Evolutionary conservation across 2,888 invertebrate species (phyloP).

Genomic region (Sabatieria punctata): DNA sequence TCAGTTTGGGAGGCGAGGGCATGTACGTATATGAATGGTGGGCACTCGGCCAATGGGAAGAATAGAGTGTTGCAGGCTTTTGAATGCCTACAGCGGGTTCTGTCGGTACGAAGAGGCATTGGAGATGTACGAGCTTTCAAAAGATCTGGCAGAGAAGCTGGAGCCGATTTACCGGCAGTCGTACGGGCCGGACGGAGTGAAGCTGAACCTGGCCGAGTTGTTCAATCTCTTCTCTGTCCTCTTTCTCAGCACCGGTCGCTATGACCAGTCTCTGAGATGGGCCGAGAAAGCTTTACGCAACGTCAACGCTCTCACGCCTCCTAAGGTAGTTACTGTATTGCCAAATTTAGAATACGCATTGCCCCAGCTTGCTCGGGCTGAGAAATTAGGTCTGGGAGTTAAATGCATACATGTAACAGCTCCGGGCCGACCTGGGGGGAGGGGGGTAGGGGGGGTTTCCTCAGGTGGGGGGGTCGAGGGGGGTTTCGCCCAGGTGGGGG

Average conservation of each 20-base stretch:
- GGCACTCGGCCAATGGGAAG: too few species aligned
- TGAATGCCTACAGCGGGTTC: constrained; percentile 64
- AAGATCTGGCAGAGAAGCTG: background rate
- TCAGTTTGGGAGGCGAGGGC: too few species aligned
- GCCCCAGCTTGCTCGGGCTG: too few species aligned
- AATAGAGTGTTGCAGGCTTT: constrained; percentile 50
- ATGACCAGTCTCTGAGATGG: background rate
- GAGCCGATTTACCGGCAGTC: background rate
- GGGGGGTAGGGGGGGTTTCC: too few species aligned
- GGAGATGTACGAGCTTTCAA: constrained; percentile 47
- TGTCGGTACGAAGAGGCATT: constrained; percentile 61
- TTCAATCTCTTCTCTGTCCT: constrained; percentile 66
- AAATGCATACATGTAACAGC: too few species aligned
- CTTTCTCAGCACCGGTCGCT: constrained; percentile 39
- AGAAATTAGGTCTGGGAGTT: too few species aligned
- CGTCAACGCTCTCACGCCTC: background rate
- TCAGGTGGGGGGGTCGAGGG: too few species aligned
- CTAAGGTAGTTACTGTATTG: constrained; percentile 4
- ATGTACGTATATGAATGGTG: too few species aligned
- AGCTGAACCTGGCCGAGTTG: constrained; percentile 48
- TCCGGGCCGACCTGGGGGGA: too few species aligned
- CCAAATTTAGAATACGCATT: too few species aligned
- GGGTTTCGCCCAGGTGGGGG: too few species aligned
- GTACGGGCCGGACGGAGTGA: background rate
- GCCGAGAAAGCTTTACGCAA: background rate